A percentile compares a stretch with the other conserved stretches of the same genome.
Conservation (phyloP, 53 echinoderm and acorn worm species). For the Crossaster papposus region DNA sequence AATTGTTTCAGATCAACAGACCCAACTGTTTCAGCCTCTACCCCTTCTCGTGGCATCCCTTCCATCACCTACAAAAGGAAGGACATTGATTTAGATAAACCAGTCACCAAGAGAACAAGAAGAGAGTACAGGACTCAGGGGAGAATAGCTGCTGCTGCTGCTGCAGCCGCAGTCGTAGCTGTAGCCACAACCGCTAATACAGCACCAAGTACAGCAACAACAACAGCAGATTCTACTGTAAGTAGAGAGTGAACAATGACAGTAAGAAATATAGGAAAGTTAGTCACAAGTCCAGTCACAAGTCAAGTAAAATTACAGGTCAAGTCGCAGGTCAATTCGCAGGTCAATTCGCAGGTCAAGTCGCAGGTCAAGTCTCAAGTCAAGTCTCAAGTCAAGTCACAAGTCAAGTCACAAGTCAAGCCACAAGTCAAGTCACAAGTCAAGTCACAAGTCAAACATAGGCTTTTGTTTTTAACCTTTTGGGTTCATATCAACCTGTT, state of each 20-base stretch:
- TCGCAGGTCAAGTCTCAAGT: no score
- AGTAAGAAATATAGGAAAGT: not conserved
- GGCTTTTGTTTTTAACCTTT: no score
- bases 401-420: no score
- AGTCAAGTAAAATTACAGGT: no score
- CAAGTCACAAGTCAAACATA: no score
- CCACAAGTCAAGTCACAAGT: no score
- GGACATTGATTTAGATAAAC: slow-evolving; percentile 34
- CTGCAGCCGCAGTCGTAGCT: slow-evolving; percentile 8
- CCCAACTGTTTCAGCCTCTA: not conserved
- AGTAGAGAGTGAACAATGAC: slow-evolving; percentile 1
- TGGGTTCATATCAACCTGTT: no score
- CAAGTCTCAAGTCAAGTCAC: no score
- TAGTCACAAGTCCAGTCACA: no score
- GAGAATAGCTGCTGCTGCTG: slow-evolving; percentile 43
- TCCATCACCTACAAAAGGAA: slow-evolving; percentile 36
- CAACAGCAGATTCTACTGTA: slow-evolving; percentile 4
- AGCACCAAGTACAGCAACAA: not conserved
- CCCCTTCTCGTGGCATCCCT: slow-evolving; percentile 12
- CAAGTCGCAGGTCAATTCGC: no score
- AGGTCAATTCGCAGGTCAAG: no score
- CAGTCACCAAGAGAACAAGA: slow-evolving; percentile 63
- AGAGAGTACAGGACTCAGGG: slow-evolving; percentile 72
- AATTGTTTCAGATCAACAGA: slow-evolving; percentile 6
- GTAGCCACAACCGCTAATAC: slow-evolving; percentile 10